Percentiles rank a stretch among this genome's conserved stretches.
Conservation (phyloP, 2,888 invertebrate genomes). For the Athrips mouffetella region DNA sequence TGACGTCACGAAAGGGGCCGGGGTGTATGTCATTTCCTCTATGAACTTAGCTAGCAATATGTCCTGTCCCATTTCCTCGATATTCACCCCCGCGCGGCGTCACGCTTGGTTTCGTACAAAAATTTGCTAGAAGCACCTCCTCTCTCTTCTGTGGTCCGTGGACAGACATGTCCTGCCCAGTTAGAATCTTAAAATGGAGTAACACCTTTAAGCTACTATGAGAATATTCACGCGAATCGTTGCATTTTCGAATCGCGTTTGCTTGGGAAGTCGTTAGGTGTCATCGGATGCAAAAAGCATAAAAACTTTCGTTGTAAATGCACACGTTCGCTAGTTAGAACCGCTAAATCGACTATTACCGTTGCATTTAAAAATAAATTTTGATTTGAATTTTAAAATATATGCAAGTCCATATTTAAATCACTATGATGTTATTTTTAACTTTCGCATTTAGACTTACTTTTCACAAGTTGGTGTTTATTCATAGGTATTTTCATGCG, state of each 20-base stretch:
- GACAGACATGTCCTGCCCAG: too few species aligned
- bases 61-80: too few species aligned
- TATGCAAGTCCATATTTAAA: too few species aligned
- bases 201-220: neutral
- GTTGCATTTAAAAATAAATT: constrained; percentile 1
- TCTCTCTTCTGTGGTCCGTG: neutral
- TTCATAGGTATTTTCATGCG: too few species aligned
- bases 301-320: constrained; percentile 45
- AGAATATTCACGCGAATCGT: constrained; percentile 31
- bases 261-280: constrained; percentile 60
- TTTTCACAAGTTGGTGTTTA: too few species aligned
- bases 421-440: too few species aligned
- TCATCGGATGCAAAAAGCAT: constrained; percentile 49
- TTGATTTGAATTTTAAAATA: constrained; percentile 2
- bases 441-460: too few species aligned
- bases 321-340: constrained; percentile 25
- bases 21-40: too few species aligned
- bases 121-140: neutral
- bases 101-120: too few species aligned
- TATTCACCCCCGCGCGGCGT: too few species aligned
- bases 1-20: too few species aligned
- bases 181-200: neutral
- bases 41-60: too few species aligned
- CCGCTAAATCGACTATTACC: neutral
- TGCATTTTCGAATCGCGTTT: constrained; percentile 52